Evolutionary conservation across 1,140 invertebrate genomes (phyloP).

Genomic region (Matsumurasca onukii): DNA sequence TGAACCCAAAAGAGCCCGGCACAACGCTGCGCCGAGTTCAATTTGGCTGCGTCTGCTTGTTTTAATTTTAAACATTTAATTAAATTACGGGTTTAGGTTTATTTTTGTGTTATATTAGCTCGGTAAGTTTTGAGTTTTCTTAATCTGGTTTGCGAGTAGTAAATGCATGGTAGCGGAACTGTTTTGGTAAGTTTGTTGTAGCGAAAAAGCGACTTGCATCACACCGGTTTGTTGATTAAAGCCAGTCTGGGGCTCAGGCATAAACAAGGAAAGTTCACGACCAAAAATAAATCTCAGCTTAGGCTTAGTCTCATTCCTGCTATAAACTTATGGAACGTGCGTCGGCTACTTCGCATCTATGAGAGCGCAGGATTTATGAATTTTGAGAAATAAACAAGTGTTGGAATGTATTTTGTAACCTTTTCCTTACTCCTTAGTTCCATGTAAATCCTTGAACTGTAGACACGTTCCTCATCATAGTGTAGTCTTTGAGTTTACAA

Average conservation of each 20-base stretch:
- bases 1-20: conserved; percentile 8
- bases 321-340: too few relatives aligned
- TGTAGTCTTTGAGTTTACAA: too few relatives aligned
- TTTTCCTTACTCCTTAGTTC: too few relatives aligned
- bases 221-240: conserved; percentile 17
- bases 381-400: too few relatives aligned
- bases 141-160: conserved; percentile 7
- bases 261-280: not conserved
- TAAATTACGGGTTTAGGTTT: conserved; percentile 10
- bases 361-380: too few relatives aligned
- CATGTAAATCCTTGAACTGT: too few relatives aligned
- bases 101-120: not conserved
- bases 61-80: conserved; percentile 3
- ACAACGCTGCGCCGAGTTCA: conserved; percentile 7
- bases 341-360: too few relatives aligned
- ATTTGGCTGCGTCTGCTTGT: conserved; percentile 7
- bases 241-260: not conserved
- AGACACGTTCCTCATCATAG: too few relatives aligned
- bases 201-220: too few relatives aligned
- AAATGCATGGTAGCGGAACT: not conserved
- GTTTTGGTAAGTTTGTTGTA: too few relatives aligned
- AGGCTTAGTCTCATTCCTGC: too few relatives aligned
- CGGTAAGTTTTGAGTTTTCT: conserved; percentile 21
- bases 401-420: too few relatives aligned
- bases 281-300: conserved; percentile 11